Evolutionary conservation across 2,888 invertebrate species (phyloP), one percentile per base, ranked within the genome.

Genomic region (Chrysomela aeneicollis): DNA sequence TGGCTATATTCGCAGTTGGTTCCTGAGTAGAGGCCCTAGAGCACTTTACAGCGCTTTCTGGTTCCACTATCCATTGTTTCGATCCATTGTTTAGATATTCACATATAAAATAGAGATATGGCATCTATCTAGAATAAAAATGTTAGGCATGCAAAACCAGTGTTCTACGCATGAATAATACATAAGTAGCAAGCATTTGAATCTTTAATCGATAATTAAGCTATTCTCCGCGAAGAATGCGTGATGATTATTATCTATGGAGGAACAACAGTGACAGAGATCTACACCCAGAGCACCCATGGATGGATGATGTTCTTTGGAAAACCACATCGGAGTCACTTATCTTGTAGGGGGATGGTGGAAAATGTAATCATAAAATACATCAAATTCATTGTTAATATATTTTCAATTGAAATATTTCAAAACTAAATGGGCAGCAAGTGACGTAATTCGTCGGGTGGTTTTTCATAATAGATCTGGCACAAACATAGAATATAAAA

Each of bases 191-290:
- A 15, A 18, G 42, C 46, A 57, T 57, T 47, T 57, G 57, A 49
- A 57, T 57, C 18, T 46, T 15, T 57, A 46, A 57, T 57, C 18
- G 42, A 57, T 57, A 57, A 57, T 57, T 46, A 46, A 57, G 46
- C 46, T 57, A 46, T 57, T 46, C 57, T 46, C 17, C 30, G 46
- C 46, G 46, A 17, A 46, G 57, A 57, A 57, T 42, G 42, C 42
- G 15, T 15, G 42, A 42, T 42, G 42, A 42, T 15, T 42, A 42
- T 42, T 15, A 42, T 42, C 42, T 42, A 12, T 42, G 15, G 42
- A 42, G 15, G 9, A 15, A 42, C n/a, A 42, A 42, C 42, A 35
- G 32, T 10, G n/a, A n/a, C n/a, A n/a, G n/a, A n/a, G n/a, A n/a
- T 35, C 10, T 35, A 35, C 32, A 35, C 32, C 2, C n/a, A n/a